A percentile compares a stretch with the other conserved stretches of the same genome.
Conservation (phyloP, 2,113 vertebrate genomes). For the Archocentrus centrarchus region DNA sequence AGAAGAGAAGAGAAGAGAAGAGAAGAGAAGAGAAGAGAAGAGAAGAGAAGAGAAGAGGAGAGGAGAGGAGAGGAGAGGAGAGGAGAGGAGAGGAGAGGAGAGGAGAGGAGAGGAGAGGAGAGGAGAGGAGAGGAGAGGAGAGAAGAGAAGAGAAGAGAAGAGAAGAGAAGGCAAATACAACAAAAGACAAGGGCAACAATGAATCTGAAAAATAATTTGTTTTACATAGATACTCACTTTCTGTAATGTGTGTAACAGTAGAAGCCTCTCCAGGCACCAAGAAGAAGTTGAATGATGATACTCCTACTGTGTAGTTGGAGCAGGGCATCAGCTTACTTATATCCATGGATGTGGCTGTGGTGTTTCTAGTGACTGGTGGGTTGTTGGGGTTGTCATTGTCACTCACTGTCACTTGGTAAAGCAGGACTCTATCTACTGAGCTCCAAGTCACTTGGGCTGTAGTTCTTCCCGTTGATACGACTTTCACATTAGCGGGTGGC, state of each 20-base stretch:
- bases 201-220: background rate
- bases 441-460: conserved; percentile 71
- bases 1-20: too few species aligned
- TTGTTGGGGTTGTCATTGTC: conserved; percentile 36
- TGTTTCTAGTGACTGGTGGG: conserved; percentile 26
- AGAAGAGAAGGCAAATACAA: background rate
- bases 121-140: too few species aligned
- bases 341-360: conserved; percentile 46
- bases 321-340: conserved; percentile 77
- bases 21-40: too few species aligned
- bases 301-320: conserved; percentile 77
- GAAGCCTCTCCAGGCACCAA: conserved; percentile 73
- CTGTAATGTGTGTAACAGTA: conserved; percentile 60
- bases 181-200: background rate
- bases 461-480: conserved; percentile 44
- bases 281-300: conserved; percentile 80
- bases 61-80: too few species aligned
- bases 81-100: too few species aligned
- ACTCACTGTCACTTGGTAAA: conserved; percentile 74
- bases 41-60: background rate
- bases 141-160: too few species aligned
- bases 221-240: conserved; percentile 73
- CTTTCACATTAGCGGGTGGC: conserved; percentile 71
- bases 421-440: conserved; percentile 66
- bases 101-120: too few species aligned